Evolutionary conservation across 2,113 vertebrate genomes (phyloP), one percentile per base, ranked within the genome.

Genomic region (Condylura cristata): DNA sequence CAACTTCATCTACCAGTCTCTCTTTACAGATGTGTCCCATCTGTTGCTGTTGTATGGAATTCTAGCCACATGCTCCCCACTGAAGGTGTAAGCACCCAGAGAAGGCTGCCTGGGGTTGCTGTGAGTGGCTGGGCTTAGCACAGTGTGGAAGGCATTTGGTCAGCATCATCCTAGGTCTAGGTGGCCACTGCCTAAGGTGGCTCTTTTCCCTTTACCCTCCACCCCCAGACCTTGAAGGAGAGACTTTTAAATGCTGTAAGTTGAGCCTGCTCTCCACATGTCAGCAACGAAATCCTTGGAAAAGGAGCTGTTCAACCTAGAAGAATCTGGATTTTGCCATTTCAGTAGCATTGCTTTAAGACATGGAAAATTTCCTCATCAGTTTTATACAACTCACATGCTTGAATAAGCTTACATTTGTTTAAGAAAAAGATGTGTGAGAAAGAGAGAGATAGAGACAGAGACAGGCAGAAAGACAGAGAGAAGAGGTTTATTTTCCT

Each of bases 311-410:
- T 97, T 96, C 80, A 83, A 75, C 22, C 91, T 82, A 94, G 79
- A 79, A 93, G 97, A 94, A 96, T 97, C 94, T 91, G 75, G 75
- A 12, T 93, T 94, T 93, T 98, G 56, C 95, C 65, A 93, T 95
- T 76, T 97, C 48, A 91, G 20, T 75, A 58, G 11, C 91, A 93
- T 90, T 93, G 92, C 91, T 97, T 97, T 63, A 89, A 97, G 96
- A 95, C 86, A 97, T 80, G 93, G 95, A 97, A 97, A 97, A 94
- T 95, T 83, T 96, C 98, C 97, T 97, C 89, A 96, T 97, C 72
- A 93, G 48, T 93, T 97, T 98, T 97, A 97, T 96, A 96, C 83
- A 97, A 65, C 95, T 97, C 94, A 97, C 95, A 96, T 98, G 96
- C 80, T 97, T 97, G 94, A 96, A 96, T 95, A 97, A 96, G 91